These are phyloP conservation scores for Stegodyphus mimosarum DNA, from an alignment of 1,140 invertebrate species.

Conservation along the genomic window DNA sequence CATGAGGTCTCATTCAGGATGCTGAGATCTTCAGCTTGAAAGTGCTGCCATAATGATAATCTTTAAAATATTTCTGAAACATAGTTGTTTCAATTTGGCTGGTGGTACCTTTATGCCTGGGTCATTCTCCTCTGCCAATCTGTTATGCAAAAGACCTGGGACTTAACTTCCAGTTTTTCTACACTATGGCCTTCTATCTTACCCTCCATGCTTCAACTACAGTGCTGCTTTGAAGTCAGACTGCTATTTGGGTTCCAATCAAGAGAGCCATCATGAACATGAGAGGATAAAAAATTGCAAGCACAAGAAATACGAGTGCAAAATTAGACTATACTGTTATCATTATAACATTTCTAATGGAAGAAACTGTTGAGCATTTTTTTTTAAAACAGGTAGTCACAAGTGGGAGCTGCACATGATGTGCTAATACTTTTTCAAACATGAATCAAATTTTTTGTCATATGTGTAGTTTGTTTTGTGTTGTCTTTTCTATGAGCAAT, in stretches of 20 bases:
- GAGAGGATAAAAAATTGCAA: neutral
- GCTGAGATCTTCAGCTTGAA: neutral
- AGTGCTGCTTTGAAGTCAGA: neutral
- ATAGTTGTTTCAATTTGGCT: neutral
- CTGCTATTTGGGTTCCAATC: neutral
- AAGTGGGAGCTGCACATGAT: neutral
- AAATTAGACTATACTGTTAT: neutral
- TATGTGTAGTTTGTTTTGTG: neutral
- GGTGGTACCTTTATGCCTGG: neutral
- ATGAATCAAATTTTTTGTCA: neutral
- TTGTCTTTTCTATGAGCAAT: neutral
- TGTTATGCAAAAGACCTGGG: neutral
- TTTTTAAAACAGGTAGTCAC: neutral
- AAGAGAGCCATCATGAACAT: neutral
- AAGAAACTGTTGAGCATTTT: neutral
- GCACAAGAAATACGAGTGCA: neutral
- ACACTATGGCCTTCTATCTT: slow-evolving; percentile 1
- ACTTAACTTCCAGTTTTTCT: neutral
- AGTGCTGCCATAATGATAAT: neutral
- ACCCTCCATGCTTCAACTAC: slow-evolving; percentile 8
- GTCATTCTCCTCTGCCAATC: neutral
- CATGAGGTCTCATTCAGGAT: neutral
- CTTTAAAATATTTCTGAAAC: neutral
- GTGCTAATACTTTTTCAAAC: neutral
- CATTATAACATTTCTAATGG: neutral